Percentiles rank a stretch among this genome's conserved stretches.
Evolutionary conservation across 1,140 invertebrate species (phyloP).

Genomic region (Cecropterus lyciades): DNA sequence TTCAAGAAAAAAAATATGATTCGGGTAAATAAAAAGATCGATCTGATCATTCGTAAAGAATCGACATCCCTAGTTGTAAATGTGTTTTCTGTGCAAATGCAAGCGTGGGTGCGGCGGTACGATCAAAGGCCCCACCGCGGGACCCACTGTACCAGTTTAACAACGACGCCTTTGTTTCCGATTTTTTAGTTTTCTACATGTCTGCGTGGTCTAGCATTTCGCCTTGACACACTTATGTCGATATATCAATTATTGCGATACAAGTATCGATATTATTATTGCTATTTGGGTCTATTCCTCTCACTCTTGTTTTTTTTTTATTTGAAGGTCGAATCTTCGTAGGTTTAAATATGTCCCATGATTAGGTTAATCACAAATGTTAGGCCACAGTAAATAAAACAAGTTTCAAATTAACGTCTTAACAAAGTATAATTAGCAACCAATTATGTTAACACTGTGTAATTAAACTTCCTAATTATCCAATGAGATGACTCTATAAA

Average conservation of each 20-base stretch:
- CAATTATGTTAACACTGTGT: not conserved
- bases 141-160: slow-evolving; percentile 36
- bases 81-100: slow-evolving; percentile 50
- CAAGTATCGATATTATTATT: not conserved
- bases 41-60: no score
- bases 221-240: slow-evolving; percentile 21
- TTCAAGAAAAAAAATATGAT: no score
- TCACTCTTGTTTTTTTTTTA: not conserved
- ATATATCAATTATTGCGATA: no score
- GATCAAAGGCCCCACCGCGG: slow-evolving; percentile 54
- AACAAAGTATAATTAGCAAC: no score
- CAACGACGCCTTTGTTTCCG: slow-evolving; percentile 46
- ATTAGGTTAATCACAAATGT: slow-evolving; percentile 4
- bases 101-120: slow-evolving; percentile 45
- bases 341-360: no score
- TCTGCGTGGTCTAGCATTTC: slow-evolving; percentile 9
- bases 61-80: slow-evolving; percentile 30
- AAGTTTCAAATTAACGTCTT: slow-evolving; percentile 12
- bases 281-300: not conserved
- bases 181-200: slow-evolving; percentile 29
- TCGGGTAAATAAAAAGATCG: no score
- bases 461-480: slow-evolving; percentile 5
- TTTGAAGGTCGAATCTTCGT: no score
- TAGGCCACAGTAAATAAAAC: slow-evolving; percentile 10
- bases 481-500: not conserved